Evolutionary conservation across 2,113 vertebrate genomes (phyloP), one percentile per base, ranked within the genome.

Genomic region (Cephalopterus ornatus): DNA sequence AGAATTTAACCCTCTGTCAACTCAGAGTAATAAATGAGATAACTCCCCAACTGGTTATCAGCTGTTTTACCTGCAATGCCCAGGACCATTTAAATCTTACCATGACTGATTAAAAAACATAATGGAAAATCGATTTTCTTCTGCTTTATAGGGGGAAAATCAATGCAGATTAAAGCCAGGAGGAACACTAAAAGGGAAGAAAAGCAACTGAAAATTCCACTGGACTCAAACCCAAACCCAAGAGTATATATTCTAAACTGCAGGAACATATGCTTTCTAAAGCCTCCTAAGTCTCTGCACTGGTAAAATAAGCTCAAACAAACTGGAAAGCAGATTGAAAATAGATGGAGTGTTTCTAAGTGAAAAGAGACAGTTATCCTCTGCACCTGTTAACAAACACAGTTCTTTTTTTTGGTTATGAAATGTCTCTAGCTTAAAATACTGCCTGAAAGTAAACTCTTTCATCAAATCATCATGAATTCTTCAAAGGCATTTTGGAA

Each of bases 121-220:
- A 97, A 98, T 96, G 93, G 94, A 97, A 97, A 94, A 98, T 97
- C 96, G 97, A 98, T 98, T 97, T 95, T 88, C 66, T 89, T 65
- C 16, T 42, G 39, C 85, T 92, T 93, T 89, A 89, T 85, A 74
- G 80, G 82, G 30, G 28, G 8, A 55, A 72, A 79, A 98, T 98
- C 96, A 96, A 97, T 98, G 95, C 89, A 96, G 85, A 96, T 95
- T 96, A 97, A 97, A 80, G 92, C 63, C 16, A 93, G 72, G 68
- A 81, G 96, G 96, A 97, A 91, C 49, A 77, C 47, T 19, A 17
- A 90, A 94, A 93, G 71, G 67, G 47, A 91, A 90, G 66, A 97
- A 96, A 92, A 75, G 71, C 0, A 13, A 65, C 63, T 72, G 33
- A 28, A 85, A 85, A 80, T 88, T 95, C 42, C 47, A 80, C 41